Evolutionary conservation across 2,888 invertebrate species (phyloP), one percentile per base, ranked within the genome.

Genomic region (Netelia virgata): DNA sequence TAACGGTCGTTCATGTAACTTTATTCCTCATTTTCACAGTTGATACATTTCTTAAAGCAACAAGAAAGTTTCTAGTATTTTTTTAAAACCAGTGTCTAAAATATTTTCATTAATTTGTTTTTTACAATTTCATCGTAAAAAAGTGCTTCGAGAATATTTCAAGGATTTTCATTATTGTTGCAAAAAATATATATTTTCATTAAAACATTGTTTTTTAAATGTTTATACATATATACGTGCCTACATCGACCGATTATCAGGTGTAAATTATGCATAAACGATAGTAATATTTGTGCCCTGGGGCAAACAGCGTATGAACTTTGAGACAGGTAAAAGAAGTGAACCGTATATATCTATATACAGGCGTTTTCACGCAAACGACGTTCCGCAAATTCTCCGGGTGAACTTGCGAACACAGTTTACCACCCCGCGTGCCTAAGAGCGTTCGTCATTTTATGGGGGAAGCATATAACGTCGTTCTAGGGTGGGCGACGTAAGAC

Each of bases 361-460:
- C 3, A 47, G 41, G 43, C 43, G 36, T 66, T 68, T 50, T 55
- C 23, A 20, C 66, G 14, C 61, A 36, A 41, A 74, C 68, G 74
- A 74, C 73, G 74, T 80, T 80, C 74, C 80, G 50, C 68, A 80
- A 69, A 80, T 80, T 80, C 74, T 74, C 59, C 59, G 50, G 36
- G 74, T 43, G 28, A 80, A 80, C 80, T 80, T 74, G 80, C 72
- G 59, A 74, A 47, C 80, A 69, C 74, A 80, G 68, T 74, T 80
- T 80, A 80, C 74, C 68, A 68, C 80, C 74, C 57, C 68, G 61
- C 73, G 73, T 43, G 69, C 61, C 50, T 47, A 59, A 47, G 36
- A 47, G 77, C 69, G 77, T 61, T 80, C 80, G 80, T 80, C 79
- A 80, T 73, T 80, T 74, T 80, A 80, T 53, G 74, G 61, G 59